Percentiles rank a stretch among this genome's conserved stretches.
Evolutionary conservation across 2,797 vertebrate genomes (phyloP).

Genomic region (Tamandua tetradactyla): DNA sequence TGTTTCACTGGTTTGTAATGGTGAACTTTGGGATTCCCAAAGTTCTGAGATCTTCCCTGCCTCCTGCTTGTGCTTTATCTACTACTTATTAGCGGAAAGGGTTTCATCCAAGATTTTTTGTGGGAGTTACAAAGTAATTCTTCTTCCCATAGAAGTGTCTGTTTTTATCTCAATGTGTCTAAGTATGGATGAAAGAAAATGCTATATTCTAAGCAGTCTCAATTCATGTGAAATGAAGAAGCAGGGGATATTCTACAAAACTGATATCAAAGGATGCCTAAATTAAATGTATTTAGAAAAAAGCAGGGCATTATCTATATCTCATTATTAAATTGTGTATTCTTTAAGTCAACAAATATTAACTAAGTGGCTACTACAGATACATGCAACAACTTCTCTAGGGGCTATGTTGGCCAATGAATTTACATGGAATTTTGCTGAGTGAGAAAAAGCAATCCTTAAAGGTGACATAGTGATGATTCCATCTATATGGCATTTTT

Average conservation of each 20-base stretch:
- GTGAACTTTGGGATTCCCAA: not conserved
- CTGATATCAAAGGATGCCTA: not conserved
- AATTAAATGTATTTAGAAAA: not conserved
- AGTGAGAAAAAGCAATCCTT: not conserved
- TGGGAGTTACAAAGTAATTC: not conserved
- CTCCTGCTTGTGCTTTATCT: not conserved
- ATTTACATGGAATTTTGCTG: not conserved
- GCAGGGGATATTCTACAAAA: not conserved
- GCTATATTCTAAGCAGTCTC: not conserved
- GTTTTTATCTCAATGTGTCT: constrained; percentile 13
- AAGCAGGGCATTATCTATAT: not conserved
- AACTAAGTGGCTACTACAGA: not conserved
- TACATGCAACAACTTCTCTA: not conserved
- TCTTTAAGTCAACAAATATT: not conserved
- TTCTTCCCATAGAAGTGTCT: not conserved
- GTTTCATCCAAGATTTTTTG: not conserved
- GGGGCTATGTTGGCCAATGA: not conserved
- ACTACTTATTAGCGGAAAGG: not conserved
- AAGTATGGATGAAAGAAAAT: constrained; percentile 42
- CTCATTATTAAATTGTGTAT: not conserved
- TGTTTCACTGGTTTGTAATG: not conserved
- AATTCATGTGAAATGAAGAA: not conserved
- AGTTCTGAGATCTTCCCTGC: not conserved
- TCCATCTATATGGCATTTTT: not conserved
- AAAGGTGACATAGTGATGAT: not conserved